Conservation (phyloP, 2,888 invertebrate species). For the Noctua fimbriata region DNA sequence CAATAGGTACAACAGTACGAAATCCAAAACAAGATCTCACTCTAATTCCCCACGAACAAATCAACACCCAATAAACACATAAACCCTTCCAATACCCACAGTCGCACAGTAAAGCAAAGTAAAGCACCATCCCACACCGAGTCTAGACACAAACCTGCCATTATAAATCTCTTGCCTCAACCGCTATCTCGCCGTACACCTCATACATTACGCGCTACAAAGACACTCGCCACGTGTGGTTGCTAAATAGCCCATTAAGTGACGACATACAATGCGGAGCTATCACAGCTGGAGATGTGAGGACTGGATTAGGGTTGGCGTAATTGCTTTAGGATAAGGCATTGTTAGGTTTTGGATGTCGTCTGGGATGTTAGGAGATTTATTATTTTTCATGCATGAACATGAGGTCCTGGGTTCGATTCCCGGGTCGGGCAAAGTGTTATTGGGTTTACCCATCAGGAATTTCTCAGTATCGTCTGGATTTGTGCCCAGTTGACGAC, state of each 20-base stretch:
- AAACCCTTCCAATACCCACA: conserved; percentile 10
- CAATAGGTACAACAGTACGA: neutral
- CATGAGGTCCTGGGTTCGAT: too few relatives aligned
- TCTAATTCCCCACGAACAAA: neutral
- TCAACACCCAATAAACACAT: conserved; percentile 29
- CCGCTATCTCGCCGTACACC: conserved; percentile 39
- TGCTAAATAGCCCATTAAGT: conserved; percentile 66
- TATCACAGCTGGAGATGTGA: conserved; percentile 45
- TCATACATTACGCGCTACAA: conserved; percentile 57
- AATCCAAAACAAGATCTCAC: neutral
- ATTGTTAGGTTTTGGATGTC: conserved; percentile 25
- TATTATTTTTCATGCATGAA: neutral
- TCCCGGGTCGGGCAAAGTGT: too few relatives aligned
- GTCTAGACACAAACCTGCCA: conserved; percentile 35
- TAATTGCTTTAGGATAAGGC: conserved; percentile 41
- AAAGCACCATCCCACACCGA: conserved; percentile 6
- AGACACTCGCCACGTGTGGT: conserved; percentile 64
- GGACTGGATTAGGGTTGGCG: conserved; percentile 49
- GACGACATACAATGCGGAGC: conserved; percentile 36
- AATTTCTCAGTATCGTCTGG: too few relatives aligned
- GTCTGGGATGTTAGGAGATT: conserved; percentile 12
- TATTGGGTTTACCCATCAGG: too few relatives aligned
- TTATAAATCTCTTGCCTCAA: conserved; percentile 54
- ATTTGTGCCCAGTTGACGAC: too few relatives aligned
- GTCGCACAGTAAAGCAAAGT: conserved; percentile 20